Conservation (phyloP, 2,113 vertebrate genomes). For the Mohoua ochrocephala region DNA sequence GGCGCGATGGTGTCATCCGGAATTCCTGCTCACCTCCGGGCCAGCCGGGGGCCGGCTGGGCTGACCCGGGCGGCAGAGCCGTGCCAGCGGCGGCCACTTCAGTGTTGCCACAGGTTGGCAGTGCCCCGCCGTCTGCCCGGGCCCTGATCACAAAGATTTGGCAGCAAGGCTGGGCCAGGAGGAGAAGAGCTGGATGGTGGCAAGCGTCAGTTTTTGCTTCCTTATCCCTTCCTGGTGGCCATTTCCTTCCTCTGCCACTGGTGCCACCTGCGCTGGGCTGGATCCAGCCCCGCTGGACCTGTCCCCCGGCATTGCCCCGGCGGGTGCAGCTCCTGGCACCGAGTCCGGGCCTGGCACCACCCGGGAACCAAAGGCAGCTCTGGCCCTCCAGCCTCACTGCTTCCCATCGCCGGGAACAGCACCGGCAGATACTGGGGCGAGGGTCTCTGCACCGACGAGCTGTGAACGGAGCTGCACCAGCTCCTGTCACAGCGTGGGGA, state of each 20-base stretch:
- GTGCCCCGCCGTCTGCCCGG: fast-evolving
- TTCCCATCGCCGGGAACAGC: fast-evolving
- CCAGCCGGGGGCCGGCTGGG: not conserved
- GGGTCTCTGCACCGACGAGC: fast-evolving
- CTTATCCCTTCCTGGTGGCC: not conserved
- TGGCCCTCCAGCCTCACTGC: fast-evolving
- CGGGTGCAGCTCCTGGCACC: not conserved
- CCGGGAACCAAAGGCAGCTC: not conserved
- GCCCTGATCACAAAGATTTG: not conserved
- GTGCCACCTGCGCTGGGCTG: not conserved
- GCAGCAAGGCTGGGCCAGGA: fast-evolving
- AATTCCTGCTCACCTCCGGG: constrained; percentile 26
- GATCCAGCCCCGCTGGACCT: not conserved
- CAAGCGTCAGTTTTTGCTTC: not conserved
- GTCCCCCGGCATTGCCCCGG: fast-evolving
- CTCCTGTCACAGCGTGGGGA: fast-evolving
- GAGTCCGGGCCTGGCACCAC: not conserved
- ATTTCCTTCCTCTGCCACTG: fast-evolving
- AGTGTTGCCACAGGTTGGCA: not conserved
- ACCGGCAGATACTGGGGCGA: fast-evolving
- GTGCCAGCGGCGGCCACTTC: fast-evolving
- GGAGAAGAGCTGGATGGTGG: not conserved
- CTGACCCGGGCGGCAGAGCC: fast-evolving
- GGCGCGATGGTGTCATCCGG: not conserved
- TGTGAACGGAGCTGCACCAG: fast-evolving